phyloP scores from a whole-genome alignment of 2,113 vertebrate genomes.

The Xenopus tropicalis region DNA sequence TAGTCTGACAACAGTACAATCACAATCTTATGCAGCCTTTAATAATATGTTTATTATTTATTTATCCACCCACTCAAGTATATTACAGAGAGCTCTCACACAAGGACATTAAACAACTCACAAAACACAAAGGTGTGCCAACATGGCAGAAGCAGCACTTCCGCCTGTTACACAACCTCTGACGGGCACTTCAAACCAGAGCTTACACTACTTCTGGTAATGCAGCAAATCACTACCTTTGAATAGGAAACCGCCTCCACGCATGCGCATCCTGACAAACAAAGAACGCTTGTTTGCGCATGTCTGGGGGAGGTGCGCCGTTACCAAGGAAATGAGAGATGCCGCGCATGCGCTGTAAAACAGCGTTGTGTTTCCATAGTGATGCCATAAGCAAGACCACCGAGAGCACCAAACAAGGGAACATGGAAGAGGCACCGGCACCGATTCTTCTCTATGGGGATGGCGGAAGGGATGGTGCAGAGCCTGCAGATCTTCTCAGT shows the following conservation, averaged over 20 bases:
- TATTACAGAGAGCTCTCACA: no score
- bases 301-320: no score
- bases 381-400: slow-evolving; percentile 31
- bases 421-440: slow-evolving; percentile 43
- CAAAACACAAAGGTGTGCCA: no score
- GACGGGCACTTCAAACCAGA: background rate
- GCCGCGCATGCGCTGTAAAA: slow-evolving; percentile 21
- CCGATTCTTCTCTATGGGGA: slow-evolving; percentile 67
- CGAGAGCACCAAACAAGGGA: background rate
- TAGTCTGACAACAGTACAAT: no score
- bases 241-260: background rate
- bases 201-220: slow-evolving; percentile 16
- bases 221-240: background rate
- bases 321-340: background rate
- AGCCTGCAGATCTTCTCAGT: slow-evolving; percentile 68
- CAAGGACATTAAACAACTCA: no score
- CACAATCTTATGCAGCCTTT: no score
- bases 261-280: slow-evolving; percentile 1
- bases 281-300: no score
- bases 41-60: no score
- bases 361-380: slow-evolving; percentile 55
- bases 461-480: slow-evolving; percentile 69
- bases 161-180: slow-evolving; percentile 22
- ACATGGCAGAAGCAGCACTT: slow-evolving; percentile 2
- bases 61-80: no score